Base-by-base conservation (phyloP, 1,140 invertebrate genomes). In the Sesamia nonagrioides region DNA sequence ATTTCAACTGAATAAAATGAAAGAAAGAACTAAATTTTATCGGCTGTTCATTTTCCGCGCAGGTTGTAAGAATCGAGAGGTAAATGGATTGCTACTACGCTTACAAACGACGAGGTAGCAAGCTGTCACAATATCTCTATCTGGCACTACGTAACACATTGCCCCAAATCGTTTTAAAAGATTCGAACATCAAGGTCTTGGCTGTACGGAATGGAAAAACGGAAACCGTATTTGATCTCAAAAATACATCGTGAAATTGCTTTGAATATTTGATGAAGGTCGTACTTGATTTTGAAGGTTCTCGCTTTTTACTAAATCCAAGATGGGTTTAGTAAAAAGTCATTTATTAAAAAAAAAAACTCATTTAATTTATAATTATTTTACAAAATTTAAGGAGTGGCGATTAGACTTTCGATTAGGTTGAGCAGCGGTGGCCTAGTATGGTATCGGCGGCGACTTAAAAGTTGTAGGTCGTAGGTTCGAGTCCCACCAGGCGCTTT, bases 81-180 rank as follows among this genome's bases (percentile, higher is more conserved):
- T 69, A 69, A 69, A 69, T 69, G 66, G 66, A 69, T 50, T 69
- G 66, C 66, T 69, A 69, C 40, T 69, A 50, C 66, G 66, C 42
- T 69, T 69, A 45, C 66, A 42, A 15, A 69, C 42, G 42, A 69
- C 42, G 11, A 63, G 60, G 66, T 50, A 69, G 66, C 42, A 50
- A 50, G 66, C 66, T 69, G 66, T 69, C 66, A 69, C 66, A 69
- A 69, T 48, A 69, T 69, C 42, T 69, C 42, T 69, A 69, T 69
- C 66, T 18, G 66, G 40, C 42, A 69, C 48, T 69, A 69, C 48
- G 9, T 69, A 45, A 69, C 66, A 69, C 66, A 48, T 69, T 42
- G 42, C 66, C 50, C 66, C 66, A 69, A 69, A 69, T 40, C 66
- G 66, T 33, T 69, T 69, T 69, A 50, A 66, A 69, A 69, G 66